Percentiles rank a stretch among this genome's conserved stretches.
Evolutionary conservation across 2,888 invertebrate species (phyloP).

Genomic region (Sceliomorpha sp.): DNA sequence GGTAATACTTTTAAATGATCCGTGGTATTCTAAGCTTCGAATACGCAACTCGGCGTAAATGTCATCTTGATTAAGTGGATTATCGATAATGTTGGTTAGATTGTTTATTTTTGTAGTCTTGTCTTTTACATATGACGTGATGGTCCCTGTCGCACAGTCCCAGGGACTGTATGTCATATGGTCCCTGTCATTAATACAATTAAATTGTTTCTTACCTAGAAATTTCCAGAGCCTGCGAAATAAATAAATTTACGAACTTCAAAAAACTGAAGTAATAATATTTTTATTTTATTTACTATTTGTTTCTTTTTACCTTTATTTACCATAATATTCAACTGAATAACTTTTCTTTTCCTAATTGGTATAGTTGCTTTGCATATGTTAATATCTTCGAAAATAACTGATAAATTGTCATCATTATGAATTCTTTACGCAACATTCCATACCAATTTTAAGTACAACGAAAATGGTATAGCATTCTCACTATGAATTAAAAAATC

Average conservation of each 20-base stretch:
- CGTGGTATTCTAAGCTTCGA: conserved; percentile 82
- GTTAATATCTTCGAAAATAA: conserved; percentile 75
- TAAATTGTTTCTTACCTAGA: no score
- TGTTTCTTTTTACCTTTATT: conserved; percentile 68
- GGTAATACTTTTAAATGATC: conserved; percentile 81
- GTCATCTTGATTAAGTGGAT: conserved; percentile 62
- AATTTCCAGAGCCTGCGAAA: conserved; percentile 78
- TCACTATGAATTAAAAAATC: conserved; percentile 83
- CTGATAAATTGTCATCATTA: conserved; percentile 76
- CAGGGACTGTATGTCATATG: no score
- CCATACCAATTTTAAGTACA: conserved; percentile 81
- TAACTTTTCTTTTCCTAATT: conserved; percentile 79
- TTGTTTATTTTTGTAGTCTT: conserved; percentile 40
- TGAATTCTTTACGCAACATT: conserved; percentile 80
- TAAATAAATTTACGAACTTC: no score
- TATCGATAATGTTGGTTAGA: background rate
- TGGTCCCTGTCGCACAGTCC: no score
- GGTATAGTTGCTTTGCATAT: conserved; percentile 79
- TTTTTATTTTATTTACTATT: background rate
- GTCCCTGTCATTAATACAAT: no score
- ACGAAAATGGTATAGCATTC: conserved; percentile 84
- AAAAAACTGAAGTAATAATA: conserved; percentile 20
- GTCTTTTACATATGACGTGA: conserved; percentile 85
- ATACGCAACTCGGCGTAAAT: conserved; percentile 80
- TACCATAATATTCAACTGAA: conserved; percentile 71